A percentile compares a stretch with the other conserved stretches of the same genome.
These are phyloP conservation scores for Stichodactyla mertensii DNA, from an alignment of 64 coral and sea anemone species.

Conservation along the genomic window DNA sequence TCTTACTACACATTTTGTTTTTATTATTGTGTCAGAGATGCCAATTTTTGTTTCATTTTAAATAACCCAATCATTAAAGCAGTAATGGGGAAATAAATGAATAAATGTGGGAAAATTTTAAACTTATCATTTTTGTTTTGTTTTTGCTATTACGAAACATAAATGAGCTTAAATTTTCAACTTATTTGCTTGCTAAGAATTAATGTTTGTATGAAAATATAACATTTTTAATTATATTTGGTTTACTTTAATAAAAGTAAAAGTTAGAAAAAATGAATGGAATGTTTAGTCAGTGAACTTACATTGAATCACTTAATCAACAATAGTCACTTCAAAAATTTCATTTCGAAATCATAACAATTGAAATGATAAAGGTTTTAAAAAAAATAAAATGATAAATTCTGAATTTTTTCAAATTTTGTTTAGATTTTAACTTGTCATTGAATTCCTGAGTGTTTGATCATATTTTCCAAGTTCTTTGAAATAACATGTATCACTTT, in stretches of 20 bases:
- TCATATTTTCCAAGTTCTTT: background rate
- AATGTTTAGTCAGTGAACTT: too few relatives aligned
- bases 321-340: too few relatives aligned
- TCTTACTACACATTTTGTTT: background rate
- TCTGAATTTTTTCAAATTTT: background rate
- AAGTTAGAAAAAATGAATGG: too few relatives aligned
- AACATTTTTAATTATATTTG: too few relatives aligned
- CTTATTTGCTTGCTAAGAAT: background rate
- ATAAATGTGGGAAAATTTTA: background rate
- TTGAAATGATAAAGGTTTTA: too few relatives aligned
- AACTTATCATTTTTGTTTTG: background rate
- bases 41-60: background rate
- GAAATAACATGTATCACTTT: background rate
- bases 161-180: background rate
- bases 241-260: too few relatives aligned
- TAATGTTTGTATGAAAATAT: too few relatives aligned
- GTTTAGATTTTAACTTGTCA: background rate
- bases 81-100: background rate
- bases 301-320: too few relatives aligned
- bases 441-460: background rate
- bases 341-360: too few relatives aligned
- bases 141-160: background rate
- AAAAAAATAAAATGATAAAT: background rate
- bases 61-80: background rate
- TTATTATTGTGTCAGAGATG: slow-evolving; percentile 2